Percentiles rank a stretch among this genome's conserved stretches.
Evolutionary conservation across 1,140 invertebrate species (phyloP).

Genomic region (Drosophila pachea): DNA sequence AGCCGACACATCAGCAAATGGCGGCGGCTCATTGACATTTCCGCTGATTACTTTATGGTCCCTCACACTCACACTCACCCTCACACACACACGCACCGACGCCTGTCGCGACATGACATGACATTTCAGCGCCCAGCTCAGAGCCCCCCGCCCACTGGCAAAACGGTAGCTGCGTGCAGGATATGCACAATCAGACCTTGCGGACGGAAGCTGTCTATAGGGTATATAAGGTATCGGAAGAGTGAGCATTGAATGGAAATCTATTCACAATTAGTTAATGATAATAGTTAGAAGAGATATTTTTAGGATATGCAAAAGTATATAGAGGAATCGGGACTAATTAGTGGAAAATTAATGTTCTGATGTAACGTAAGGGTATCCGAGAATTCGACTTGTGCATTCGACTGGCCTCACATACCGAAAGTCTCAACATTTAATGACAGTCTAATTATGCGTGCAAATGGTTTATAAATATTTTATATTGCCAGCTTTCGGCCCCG

Average conservation of each 20-base stretch:
- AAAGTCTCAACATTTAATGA: constrained; percentile 74
- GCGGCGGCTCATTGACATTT: constrained; percentile 75
- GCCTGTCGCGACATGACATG: constrained; percentile 70
- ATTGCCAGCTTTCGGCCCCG: constrained; percentile 49
- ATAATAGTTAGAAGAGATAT: too few relatives aligned
- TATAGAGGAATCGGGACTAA: too few relatives aligned
- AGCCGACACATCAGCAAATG: constrained; percentile 75
- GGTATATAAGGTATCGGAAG: too few relatives aligned
- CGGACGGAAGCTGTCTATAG: too few relatives aligned
- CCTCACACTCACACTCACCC: constrained; percentile 20
- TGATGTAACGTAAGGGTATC: constrained; percentile 7
- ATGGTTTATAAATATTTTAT: constrained; percentile 77
- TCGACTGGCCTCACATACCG: constrained; percentile 27
- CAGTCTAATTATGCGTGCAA: constrained; percentile 77
- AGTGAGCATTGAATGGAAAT: too few relatives aligned
- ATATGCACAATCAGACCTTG: background rate
- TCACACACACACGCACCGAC: constrained; percentile 36
- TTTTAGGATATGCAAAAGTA: too few relatives aligned
- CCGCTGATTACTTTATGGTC: constrained; percentile 76
- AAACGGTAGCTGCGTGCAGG: background rate
- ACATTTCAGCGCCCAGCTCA: constrained; percentile 54
- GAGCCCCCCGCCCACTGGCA: background rate
- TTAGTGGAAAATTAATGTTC: too few relatives aligned
- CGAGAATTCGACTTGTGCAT: background rate
- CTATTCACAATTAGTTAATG: too few relatives aligned